Base-by-base conservation (phyloP, 2,113 vertebrate genomes). In the Myocastor coypus region DNA sequence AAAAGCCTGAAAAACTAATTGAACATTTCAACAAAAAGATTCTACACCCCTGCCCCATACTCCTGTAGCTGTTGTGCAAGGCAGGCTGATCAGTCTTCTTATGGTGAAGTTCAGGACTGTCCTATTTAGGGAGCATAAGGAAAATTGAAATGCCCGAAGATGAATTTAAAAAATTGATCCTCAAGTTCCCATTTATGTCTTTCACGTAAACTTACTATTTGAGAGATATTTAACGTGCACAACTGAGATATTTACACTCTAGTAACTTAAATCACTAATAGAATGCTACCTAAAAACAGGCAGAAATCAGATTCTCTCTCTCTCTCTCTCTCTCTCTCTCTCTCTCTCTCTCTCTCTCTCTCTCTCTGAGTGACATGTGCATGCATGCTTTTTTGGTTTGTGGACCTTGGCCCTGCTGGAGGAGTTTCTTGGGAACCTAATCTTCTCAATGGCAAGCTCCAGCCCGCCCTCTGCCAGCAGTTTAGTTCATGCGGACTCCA, bases 361-460 rank as follows among this genome's bases (percentile, higher is more conserved):
- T 52, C 12, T 16, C 14, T 69, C 32, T 77, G 4, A 81, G 50
- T 90, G 59, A 40, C n/a, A 11, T 17, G 17, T 42, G 7, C 32
- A 13, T 34, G 11, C 32, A 20, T 46, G 57, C 37, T 10, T 40
- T 86, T 85, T 92, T 10, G 68, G 87, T 96, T 86, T 96, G 97
- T 98, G 98, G 97, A 91, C 94, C 94, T 97, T 98, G 97, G 97
- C 97, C 40, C 75, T 55, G 64, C 91, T 92, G 32, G 93, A 98
- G 92, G 87, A 50, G 0, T 98, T 98, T 97, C 95, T 98, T 92
- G 93, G 94, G 98, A 97, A 93, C 96, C 89, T 93, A 10, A 97
- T 98, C 97, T 98, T 97, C 95, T 96, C 97, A 64, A 28, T 98
- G 98, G 98, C 98, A 97, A 92, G 75, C 71, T 83, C 57, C 93